Evolutionary conservation across 92 coral and sea anemone genomes (phyloP).

Genomic region (Ricordea florida): DNA sequence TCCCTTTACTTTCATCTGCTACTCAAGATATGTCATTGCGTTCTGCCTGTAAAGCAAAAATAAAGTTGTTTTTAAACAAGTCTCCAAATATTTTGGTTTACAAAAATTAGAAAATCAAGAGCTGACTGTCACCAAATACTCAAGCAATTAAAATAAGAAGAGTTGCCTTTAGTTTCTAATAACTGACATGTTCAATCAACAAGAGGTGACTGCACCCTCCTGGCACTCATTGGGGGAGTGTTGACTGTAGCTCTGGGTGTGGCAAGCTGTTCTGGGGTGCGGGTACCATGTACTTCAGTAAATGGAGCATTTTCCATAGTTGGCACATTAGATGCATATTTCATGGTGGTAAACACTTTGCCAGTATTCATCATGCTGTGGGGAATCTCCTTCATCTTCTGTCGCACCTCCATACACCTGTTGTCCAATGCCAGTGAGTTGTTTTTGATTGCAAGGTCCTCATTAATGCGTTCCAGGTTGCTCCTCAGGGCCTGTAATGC

Average conservation of each 20-base stretch:
- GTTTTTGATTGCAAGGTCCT: slow-evolving; percentile 89
- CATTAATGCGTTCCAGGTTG: slow-evolving; percentile 88
- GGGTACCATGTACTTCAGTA: slow-evolving; percentile 33
- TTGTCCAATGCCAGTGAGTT: slow-evolving; percentile 95
- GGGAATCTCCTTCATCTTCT: slow-evolving; percentile 92
- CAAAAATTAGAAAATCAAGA: no score
- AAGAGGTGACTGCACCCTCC: slow-evolving; percentile 40
- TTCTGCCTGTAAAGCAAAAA: no score
- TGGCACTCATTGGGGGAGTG: slow-evolving; percentile 20
- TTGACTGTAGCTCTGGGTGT: slow-evolving; percentile 7
- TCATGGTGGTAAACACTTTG: slow-evolving; percentile 32
- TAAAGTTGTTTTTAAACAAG: no score
- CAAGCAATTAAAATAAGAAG: no score
- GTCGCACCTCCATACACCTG: slow-evolving; percentile 90
- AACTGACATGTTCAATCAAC: no score
- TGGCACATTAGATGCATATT: slow-evolving; percentile 25
- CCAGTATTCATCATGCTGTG: slow-evolving; percentile 87
- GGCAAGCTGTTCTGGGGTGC: slow-evolving; percentile 5
- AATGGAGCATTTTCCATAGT: slow-evolving; percentile 47
- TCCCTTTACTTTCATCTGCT: no score
- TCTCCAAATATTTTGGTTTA: no score
- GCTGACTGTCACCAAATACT: no score
- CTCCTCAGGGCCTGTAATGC: slow-evolving; percentile 85
- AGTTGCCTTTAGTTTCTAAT: no score
- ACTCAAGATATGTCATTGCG: no score